A percentile compares a stretch with the other conserved stretches of the same genome.
Evolutionary conservation across 2,888 invertebrate genomes (phyloP).

Genomic region (Clostera curtula): DNA sequence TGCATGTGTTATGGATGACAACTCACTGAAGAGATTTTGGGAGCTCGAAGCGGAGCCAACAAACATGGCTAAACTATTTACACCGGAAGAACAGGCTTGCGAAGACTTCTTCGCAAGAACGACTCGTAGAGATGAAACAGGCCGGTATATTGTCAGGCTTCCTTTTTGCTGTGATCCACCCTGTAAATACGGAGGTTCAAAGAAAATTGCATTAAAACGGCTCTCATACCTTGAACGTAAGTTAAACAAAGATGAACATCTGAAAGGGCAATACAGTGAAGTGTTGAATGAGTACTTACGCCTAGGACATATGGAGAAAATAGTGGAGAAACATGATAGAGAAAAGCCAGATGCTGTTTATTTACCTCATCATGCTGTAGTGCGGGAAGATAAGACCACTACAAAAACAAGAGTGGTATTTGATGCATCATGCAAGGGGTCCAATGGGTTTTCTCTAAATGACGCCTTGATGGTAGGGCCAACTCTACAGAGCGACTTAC

Average conservation of each 20-base stretch:
- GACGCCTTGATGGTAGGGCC: conserved; percentile 12
- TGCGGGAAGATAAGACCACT: conserved; percentile 13
- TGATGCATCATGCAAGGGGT: conserved; percentile 10
- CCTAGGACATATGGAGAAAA: conserved; percentile 8
- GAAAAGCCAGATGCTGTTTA: conserved; percentile 1
- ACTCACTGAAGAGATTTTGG: conserved; percentile 16
- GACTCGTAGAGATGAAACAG: conserved; percentile 8
- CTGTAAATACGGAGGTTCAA: conserved; percentile 1
- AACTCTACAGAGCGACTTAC: conserved; percentile 9
- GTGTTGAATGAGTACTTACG: conserved; percentile 10
- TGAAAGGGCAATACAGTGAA: conserved; percentile 4
- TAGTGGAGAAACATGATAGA: not conserved
- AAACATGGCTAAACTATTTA: conserved; percentile 5
- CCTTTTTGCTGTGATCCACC: conserved; percentile 11
- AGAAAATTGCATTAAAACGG: conserved; percentile 2
- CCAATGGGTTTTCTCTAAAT: conserved; percentile 12
- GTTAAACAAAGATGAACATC: not conserved
- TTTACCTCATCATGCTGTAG: conserved; percentile 15
- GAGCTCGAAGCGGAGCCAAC: conserved; percentile 16
- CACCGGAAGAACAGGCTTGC: conserved; percentile 14
- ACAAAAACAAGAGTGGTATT: conserved; percentile 22
- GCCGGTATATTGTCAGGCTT: conserved; percentile 14
- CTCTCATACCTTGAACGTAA: conserved; percentile 3
- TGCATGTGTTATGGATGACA: conserved; percentile 6
- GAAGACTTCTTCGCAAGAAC: conserved; percentile 11